Evolutionary conservation across 2,888 invertebrate genomes (phyloP).

Genomic region (Apodemia zela): DNA sequence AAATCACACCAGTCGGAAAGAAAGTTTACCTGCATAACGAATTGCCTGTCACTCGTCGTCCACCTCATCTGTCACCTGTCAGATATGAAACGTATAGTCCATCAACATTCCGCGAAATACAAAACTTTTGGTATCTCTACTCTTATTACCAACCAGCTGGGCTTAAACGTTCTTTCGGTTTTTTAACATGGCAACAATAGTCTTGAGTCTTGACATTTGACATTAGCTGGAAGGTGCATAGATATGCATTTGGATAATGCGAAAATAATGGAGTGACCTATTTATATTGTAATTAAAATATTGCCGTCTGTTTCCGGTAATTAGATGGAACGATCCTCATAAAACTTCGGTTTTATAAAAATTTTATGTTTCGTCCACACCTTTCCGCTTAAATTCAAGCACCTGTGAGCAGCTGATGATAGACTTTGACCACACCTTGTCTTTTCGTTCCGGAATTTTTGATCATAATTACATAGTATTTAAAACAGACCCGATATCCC

Average conservation of each 20-base stretch:
- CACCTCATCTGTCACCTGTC: not conserved
- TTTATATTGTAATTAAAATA: slow-evolving; percentile 64
- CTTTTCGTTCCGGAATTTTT: slow-evolving; percentile 63
- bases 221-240: slow-evolving; percentile 38
- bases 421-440: slow-evolving; percentile 52
- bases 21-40: not conserved
- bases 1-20: not conserved
- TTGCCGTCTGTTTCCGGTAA: slow-evolving; percentile 61
- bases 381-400: slow-evolving; percentile 64
- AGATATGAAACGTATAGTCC: not conserved
- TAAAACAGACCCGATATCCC: not conserved
- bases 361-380: slow-evolving; percentile 53
- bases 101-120: not conserved
- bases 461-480: slow-evolving; percentile 45
- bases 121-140: slow-evolving; percentile 1
- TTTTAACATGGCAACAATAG: slow-evolving; percentile 50
- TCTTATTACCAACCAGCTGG: slow-evolving; percentile 68
- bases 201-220: slow-evolving; percentile 47
- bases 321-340: slow-evolving; percentile 44
- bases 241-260: slow-evolving; percentile 57
- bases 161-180: slow-evolving; percentile 43
- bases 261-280: slow-evolving; percentile 60
- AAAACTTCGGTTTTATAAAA: slow-evolving; percentile 48
- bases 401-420: slow-evolving; percentile 63
- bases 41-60: not conserved